A percentile compares a stretch with the other conserved stretches of the same genome.
These are phyloP conservation scores for Epirrhoe tristata DNA, from an alignment of 2,888 invertebrate genomes.

Conservation along the genomic window DNA sequence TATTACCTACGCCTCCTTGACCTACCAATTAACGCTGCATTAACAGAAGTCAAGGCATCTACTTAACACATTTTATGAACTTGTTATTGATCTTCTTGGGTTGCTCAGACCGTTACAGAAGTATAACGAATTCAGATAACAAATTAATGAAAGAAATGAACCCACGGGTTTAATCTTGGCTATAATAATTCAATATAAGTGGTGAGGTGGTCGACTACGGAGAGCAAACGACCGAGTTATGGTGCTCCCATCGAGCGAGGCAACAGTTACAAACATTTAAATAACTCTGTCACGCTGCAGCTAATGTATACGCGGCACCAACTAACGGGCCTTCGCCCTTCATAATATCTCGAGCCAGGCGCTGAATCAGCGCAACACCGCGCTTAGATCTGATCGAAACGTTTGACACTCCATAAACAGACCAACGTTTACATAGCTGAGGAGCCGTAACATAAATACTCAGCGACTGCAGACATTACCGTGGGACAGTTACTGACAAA, in stretches of 20 bases:
- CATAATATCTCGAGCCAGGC: conserved; percentile 59
- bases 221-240: conserved; percentile 67
- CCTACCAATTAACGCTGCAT: conserved; percentile 50
- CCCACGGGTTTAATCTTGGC: conserved; percentile 36
- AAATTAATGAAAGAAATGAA: conserved; percentile 37
- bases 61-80: conserved; percentile 50
- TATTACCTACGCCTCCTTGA: conserved; percentile 56
- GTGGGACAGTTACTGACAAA: conserved; percentile 44
- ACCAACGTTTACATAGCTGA: conserved; percentile 65
- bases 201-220: conserved; percentile 48
- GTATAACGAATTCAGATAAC: conserved; percentile 43
- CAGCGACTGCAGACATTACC: conserved; percentile 36
- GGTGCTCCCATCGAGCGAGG: conserved; percentile 59
- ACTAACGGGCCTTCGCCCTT: conserved; percentile 77
- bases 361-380: conserved; percentile 46
- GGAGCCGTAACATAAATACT: conserved; percentile 55
- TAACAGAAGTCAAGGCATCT: conserved; percentile 48
- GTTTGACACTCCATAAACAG: conserved; percentile 60
- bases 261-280: conserved; percentile 77
- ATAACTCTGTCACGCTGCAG: conserved; percentile 73
- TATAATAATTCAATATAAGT: conserved; percentile 43
- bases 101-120: conserved; percentile 38
- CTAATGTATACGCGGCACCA: conserved; percentile 65
- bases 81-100: conserved; percentile 38
- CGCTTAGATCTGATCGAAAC: conserved; percentile 47